These are phyloP conservation scores for Oxyura jamaicensis DNA, from an alignment of 2,113 vertebrate genomes.

Conservation along the genomic window DNA sequence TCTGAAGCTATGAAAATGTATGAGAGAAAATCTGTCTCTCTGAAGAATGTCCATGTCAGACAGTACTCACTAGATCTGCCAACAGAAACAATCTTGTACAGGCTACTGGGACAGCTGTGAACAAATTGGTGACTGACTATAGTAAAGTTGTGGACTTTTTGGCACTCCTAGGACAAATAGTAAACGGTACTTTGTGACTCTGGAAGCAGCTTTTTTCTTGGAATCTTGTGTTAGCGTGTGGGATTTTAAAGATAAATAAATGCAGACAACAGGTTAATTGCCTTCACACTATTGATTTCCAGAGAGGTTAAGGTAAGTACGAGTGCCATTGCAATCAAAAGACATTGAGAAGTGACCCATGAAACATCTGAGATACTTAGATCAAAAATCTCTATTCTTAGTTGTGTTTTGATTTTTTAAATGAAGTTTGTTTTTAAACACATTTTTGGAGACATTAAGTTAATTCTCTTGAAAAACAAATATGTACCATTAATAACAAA, in stretches of 20 bases:
- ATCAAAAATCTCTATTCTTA: neutral
- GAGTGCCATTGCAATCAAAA: neutral
- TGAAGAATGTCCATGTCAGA: neutral
- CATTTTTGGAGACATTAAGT: neutral
- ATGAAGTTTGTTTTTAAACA: neutral
- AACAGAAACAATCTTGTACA: neutral
- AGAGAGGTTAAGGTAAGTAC: neutral
- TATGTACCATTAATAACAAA: neutral
- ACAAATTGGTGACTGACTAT: neutral
- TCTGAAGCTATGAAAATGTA: neutral
- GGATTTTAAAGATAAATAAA: neutral
- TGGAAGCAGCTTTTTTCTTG: neutral
- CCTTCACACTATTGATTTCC: neutral
- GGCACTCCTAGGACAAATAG: neutral
- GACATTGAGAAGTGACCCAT: neutral
- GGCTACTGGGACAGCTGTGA: neutral
- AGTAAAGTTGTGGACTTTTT: neutral
- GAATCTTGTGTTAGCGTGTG: accelerated
- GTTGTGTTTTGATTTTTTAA: neutral
- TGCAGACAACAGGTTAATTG: neutral
- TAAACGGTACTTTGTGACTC: neutral
- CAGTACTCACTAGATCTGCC: neutral
- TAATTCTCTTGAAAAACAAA: neutral
- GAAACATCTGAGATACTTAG: neutral
- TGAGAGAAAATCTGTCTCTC: neutral